Evolutionary conservation across 2,888 invertebrate genomes (phyloP).

Genomic region (Amblyteles armatorius): DNA sequence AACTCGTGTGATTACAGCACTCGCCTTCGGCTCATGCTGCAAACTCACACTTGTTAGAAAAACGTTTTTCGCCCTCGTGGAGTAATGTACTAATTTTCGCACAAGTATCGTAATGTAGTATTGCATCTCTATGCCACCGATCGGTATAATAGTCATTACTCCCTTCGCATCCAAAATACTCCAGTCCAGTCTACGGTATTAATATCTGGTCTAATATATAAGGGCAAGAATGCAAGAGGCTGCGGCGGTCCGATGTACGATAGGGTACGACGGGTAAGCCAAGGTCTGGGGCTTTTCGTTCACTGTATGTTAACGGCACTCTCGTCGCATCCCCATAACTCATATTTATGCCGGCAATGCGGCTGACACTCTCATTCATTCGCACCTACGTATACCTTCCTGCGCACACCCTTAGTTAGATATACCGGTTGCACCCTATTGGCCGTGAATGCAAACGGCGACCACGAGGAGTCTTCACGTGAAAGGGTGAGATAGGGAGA

Average conservation of each 20-base stretch:
- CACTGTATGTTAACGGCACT: slow-evolving; percentile 58
- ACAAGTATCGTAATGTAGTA: too few species aligned
- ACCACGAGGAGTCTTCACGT: slow-evolving; percentile 26
- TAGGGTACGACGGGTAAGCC: slow-evolving; percentile 32
- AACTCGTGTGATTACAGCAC: too few species aligned
- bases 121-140: too few species aligned
- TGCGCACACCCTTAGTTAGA: slow-evolving; percentile 25
- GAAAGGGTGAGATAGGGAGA: slow-evolving; percentile 27
- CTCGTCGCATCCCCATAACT: slow-evolving; percentile 75
- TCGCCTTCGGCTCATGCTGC: too few species aligned
- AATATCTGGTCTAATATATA: slow-evolving; percentile 39
- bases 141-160: not conserved
- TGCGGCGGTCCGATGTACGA: slow-evolving; percentile 59
- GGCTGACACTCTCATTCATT: slow-evolving; percentile 79
- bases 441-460: slow-evolving; percentile 58
- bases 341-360: slow-evolving; percentile 80
- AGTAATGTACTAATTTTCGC: too few species aligned
- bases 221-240: slow-evolving; percentile 55
- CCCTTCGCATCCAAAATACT: slow-evolving; percentile 4
- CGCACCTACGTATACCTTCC: slow-evolving; percentile 43
- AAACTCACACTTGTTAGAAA: too few species aligned
- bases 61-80: too few species aligned
- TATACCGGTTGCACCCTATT: slow-evolving; percentile 47
- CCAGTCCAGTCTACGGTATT: slow-evolving; percentile 12
- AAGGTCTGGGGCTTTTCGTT: slow-evolving; percentile 55